phyloP scores from a whole-genome alignment of 2,888 invertebrate species.

The Chaetoderma sp. region DNA sequence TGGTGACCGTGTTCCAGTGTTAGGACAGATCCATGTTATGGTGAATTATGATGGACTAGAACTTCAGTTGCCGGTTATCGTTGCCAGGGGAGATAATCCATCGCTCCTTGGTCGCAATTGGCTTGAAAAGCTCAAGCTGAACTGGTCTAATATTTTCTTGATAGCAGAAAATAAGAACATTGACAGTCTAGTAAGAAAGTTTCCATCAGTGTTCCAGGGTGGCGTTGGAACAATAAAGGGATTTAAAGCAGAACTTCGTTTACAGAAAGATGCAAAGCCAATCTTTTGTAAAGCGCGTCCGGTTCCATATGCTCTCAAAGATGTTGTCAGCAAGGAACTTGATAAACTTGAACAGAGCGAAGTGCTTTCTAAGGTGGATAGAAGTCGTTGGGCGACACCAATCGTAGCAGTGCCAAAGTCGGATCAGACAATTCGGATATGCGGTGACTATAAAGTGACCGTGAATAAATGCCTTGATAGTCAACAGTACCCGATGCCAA shows the following conservation, averaged over 20 bases:
- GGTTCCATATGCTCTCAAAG: slow-evolving; percentile 10
- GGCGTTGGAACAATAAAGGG: slow-evolving; percentile 1
- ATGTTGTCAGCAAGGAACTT: neutral
- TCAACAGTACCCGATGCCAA: slow-evolving; percentile 33
- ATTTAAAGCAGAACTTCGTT: neutral
- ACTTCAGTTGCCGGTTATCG: too few relatives aligned
- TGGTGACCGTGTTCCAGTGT: too few relatives aligned
- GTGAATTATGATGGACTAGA: too few relatives aligned
- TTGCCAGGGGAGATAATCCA: too few relatives aligned
- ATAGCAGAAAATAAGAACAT: too few relatives aligned
- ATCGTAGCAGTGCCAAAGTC: slow-evolving; percentile 34
- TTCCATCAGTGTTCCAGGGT: slow-evolving; percentile 1
- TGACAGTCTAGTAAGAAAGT: too few relatives aligned
- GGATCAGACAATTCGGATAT: slow-evolving; percentile 24
- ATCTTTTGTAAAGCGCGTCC: slow-evolving; percentile 16
- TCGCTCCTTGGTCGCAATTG: too few relatives aligned
- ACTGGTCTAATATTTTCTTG: too few relatives aligned
- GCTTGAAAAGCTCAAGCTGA: too few relatives aligned
- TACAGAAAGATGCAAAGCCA: slow-evolving; percentile 14
- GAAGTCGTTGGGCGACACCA: slow-evolving; percentile 27
- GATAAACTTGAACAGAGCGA: neutral
- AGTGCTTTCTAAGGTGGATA: slow-evolving; percentile 1
- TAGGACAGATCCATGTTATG: too few relatives aligned
- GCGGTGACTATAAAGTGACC: slow-evolving; percentile 35
- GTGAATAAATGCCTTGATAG: slow-evolving; percentile 22